Evolutionary conservation across 2,113 vertebrate genomes (phyloP).

Genomic region (Caranx melampygus): DNA sequence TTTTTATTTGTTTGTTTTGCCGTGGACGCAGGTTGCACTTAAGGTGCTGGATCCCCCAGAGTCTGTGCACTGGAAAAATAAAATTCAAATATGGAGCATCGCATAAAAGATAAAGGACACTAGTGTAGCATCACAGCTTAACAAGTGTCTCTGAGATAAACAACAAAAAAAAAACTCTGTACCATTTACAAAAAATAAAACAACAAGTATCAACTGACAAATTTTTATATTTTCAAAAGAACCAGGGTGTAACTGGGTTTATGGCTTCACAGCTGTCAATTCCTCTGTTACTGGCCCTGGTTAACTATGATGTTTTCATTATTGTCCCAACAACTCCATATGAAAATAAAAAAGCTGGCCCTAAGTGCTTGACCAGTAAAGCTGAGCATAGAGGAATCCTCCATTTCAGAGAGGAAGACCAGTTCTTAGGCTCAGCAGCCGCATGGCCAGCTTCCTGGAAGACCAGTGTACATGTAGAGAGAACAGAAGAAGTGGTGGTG

Average conservation of each 20-base stretch:
- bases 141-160: constrained; percentile 18
- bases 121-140: constrained; percentile 13
- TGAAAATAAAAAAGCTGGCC: constrained; percentile 34
- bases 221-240: constrained; percentile 24
- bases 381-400: constrained; percentile 35
- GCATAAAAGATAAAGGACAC: constrained; percentile 52
- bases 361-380: constrained; percentile 21
- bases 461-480: constrained; percentile 48
- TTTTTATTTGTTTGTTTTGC: constrained; percentile 45
- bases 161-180: constrained; percentile 24
- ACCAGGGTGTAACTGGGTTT: constrained; percentile 36
- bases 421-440: constrained; percentile 40
- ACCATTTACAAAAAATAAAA: constrained; percentile 70
- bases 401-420: constrained; percentile 33
- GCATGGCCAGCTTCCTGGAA: constrained; percentile 58
- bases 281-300: constrained; percentile 23
- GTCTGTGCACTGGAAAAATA: constrained; percentile 31
- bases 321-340: constrained; percentile 28
- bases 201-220: constrained; percentile 46
- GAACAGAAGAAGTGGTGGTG: constrained; percentile 25
- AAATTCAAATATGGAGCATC: constrained; percentile 24
- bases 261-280: constrained; percentile 42
- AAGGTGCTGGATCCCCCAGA: not conserved
- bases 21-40: constrained; percentile 17
- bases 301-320: constrained; percentile 24